These are phyloP conservation scores for Pteropus alecto DNA, from an alignment of 2,113 vertebrate genomes.

Conservation along the genomic window DNA sequence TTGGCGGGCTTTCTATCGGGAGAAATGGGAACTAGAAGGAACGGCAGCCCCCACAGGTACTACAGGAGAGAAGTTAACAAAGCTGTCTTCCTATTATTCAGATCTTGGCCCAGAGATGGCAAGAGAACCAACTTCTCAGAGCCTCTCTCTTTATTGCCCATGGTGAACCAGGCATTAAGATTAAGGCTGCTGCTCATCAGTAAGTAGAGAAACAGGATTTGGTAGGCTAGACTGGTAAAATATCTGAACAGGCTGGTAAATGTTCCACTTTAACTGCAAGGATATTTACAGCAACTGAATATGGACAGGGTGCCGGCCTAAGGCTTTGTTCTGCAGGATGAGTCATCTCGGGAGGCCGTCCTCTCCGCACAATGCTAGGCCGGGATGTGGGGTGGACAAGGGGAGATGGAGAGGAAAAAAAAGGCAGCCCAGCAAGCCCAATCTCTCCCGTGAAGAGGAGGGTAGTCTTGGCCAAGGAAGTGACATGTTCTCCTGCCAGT, in stretches of 20 bases:
- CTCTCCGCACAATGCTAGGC: neutral
- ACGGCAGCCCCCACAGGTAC: no score
- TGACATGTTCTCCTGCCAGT: neutral
- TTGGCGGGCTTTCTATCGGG: rapidly evolving
- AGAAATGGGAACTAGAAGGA: neutral
- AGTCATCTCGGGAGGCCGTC: neutral
- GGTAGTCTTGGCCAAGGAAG: neutral
- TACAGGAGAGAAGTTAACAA: rapidly evolving
- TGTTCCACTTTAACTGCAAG: neutral
- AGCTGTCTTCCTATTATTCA: rapidly evolving
- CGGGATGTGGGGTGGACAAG: neutral
- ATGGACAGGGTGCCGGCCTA: rapidly evolving
- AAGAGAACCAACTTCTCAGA: neutral
- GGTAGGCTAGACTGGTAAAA: neutral
- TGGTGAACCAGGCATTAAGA: neutral
- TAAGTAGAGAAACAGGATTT: neutral
- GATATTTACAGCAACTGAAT: neutral
- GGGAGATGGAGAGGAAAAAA: neutral
- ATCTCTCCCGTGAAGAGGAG: neutral
- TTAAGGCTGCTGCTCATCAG: no score
- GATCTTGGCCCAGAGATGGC: rapidly evolving
- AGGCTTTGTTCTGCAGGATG: neutral
- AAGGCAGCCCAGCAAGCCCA: neutral
- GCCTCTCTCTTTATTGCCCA: rapidly evolving
- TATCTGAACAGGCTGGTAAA: neutral